These are phyloP conservation scores for Drosophila nasuta DNA, from an alignment of 1,140 invertebrate genomes.

Conservation along the genomic window DNA sequence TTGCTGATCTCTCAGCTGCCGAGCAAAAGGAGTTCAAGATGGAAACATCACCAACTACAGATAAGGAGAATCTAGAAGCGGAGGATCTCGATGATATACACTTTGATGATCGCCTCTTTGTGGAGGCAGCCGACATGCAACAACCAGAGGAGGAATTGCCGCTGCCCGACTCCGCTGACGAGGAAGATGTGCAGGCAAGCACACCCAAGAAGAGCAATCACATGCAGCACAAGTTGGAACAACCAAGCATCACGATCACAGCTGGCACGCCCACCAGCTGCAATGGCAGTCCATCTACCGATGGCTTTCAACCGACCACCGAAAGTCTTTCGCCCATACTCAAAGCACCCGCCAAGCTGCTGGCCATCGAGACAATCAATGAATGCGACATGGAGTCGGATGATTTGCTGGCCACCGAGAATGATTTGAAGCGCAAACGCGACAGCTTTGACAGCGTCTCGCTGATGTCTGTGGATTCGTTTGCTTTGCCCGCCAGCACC, in stretches of 20 bases:
- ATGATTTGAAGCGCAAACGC: conserved; percentile 76
- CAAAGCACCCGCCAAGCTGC: conserved; percentile 40
- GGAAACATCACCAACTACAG: conserved; percentile 3
- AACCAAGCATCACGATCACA: conserved; percentile 17
- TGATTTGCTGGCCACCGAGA: conserved; percentile 49
- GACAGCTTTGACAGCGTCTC: conserved; percentile 81
- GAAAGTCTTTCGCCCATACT: conserved; percentile 75
- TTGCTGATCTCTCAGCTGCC: conserved; percentile 12
- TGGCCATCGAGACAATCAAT: conserved; percentile 51
- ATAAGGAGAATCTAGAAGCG: conserved; percentile 49
- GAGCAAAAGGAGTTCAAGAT: neutral
- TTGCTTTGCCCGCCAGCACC: conserved; percentile 67
- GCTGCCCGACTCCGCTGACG: conserved; percentile 64
- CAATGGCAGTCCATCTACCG: conserved; percentile 29
- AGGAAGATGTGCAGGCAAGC: conserved; percentile 62
- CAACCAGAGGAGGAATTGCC: conserved; percentile 36
- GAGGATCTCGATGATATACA: conserved; percentile 69
- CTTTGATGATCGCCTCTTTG: conserved; percentile 77
- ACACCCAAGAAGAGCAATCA: conserved; percentile 59
- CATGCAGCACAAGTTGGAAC: neutral
- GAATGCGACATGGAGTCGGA: conserved; percentile 67
- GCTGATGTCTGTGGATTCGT: conserved; percentile 79
- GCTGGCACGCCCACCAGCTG: conserved; percentile 45
- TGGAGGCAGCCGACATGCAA: conserved; percentile 56
- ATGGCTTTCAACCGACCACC: conserved; percentile 47